phyloP scores from a whole-genome alignment of 2,797 vertebrate genomes.

The Nannoperca australis region DNA sequence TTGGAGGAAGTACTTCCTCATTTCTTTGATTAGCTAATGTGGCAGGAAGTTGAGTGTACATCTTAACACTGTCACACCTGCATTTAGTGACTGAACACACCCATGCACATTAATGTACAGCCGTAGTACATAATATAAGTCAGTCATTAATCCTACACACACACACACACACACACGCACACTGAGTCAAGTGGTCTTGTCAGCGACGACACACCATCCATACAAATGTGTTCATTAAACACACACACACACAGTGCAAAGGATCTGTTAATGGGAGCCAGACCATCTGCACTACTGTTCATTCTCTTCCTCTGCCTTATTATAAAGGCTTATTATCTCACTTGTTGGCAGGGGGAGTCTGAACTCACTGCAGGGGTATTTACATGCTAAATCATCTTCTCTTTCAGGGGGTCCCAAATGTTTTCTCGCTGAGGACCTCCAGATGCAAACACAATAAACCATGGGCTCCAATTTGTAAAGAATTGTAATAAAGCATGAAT shows the following conservation, averaged over 20 bases:
- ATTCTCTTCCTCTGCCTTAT: slow-evolving; percentile 46
- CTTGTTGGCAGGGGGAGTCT: slow-evolving; percentile 28
- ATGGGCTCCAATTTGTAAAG: slow-evolving; percentile 10
- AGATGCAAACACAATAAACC: slow-evolving; percentile 32
- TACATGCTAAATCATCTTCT: slow-evolving; percentile 22
- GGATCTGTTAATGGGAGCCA: slow-evolving; percentile 30
- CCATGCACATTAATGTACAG: neutral
- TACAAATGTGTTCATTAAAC: neutral
- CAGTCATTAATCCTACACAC: slow-evolving; percentile 11
- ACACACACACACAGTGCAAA: slow-evolving; percentile 11
- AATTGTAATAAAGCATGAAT: slow-evolving; percentile 3
- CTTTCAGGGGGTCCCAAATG: slow-evolving; percentile 25
- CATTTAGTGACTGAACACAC: neutral
- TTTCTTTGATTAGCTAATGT: slow-evolving; percentile 51
- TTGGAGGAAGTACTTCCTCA: slow-evolving; percentile 52
- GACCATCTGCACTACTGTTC: slow-evolving; percentile 54
- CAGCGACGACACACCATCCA: neutral
- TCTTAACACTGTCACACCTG: slow-evolving; percentile 28
- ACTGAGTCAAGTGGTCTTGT: neutral
- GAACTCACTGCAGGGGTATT: slow-evolving; percentile 21
- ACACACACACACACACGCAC: neutral
- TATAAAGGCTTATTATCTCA: slow-evolving; percentile 53
- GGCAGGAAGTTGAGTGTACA: slow-evolving; percentile 38
- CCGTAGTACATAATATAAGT: neutral
- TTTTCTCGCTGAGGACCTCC: slow-evolving; percentile 29